Conservation (phyloP, 1,140 invertebrate species). For the Lucilia sericata region DNA sequence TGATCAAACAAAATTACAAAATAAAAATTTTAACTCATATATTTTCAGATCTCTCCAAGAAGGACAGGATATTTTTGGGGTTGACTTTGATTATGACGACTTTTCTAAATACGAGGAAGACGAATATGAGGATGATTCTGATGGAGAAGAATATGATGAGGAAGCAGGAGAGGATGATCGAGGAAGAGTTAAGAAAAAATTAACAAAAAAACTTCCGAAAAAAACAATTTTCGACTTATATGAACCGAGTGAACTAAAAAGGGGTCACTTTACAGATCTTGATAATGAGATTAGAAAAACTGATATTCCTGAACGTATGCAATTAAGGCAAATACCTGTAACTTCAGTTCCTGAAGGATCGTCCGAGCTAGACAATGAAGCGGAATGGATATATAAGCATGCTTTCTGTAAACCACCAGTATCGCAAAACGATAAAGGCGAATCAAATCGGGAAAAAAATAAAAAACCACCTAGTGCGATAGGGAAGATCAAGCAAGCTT, state of each 20-base stretch:
- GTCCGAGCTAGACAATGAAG: conserved; percentile 93
- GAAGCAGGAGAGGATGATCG: conserved; percentile 75
- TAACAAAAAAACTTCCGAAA: conserved; percentile 79
- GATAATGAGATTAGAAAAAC: conserved; percentile 93
- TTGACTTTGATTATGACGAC: conserved; percentile 98
- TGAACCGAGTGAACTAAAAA: conserved; percentile 96
- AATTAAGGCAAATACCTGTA: conserved; percentile 88
- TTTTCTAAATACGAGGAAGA: conserved; percentile 91
- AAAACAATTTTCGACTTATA: conserved; percentile 97
- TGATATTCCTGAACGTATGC: conserved; percentile 93
- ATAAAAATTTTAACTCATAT: too few relatives aligned
- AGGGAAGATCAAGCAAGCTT: conserved; percentile 91
- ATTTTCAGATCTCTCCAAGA: conserved; percentile 87
- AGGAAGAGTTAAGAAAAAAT: conserved; percentile 76
- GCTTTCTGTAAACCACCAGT: conserved; percentile 88
- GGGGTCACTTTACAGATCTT: conserved; percentile 93
- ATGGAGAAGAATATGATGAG: conserved; percentile 81
- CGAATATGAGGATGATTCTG: conserved; percentile 86
- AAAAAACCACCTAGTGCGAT: conserved; percentile 71
- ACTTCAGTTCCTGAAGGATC: conserved; percentile 84
- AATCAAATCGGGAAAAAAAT: conserved; percentile 57
- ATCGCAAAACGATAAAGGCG: conserved; percentile 77
- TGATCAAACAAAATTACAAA: too few relatives aligned
- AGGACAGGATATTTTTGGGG: conserved; percentile 99
- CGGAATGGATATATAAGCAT: conserved; percentile 97